These are phyloP conservation scores for Ciona savignyi DNA, from an alignment of 23 tunicate genomes.

Conservation along the genomic window DNA sequence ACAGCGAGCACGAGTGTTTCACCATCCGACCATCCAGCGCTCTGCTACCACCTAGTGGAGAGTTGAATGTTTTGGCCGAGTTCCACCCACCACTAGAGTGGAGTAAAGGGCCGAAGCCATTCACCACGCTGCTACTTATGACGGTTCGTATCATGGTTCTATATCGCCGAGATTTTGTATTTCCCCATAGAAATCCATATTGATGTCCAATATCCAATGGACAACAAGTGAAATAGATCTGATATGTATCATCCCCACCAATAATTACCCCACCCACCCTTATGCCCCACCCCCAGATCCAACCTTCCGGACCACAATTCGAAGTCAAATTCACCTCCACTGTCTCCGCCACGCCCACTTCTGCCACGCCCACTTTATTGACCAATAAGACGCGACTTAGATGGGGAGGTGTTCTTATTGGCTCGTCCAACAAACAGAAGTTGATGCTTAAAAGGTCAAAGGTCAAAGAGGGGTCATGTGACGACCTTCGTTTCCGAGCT, in stretches of 20 bases:
- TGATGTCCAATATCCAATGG: background rate
- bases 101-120: background rate
- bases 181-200: background rate
- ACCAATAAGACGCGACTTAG: conserved; percentile 73
- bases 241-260: background rate
- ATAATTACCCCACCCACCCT: background rate
- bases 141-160: too few species aligned
- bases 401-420: conserved; percentile 79
- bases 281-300: conserved; percentile 18
- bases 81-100: conserved; percentile 19
- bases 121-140: conserved; percentile 20
- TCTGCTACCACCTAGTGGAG: conserved; percentile 52
- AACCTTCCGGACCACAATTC: conserved; percentile 77
- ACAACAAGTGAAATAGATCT: background rate
- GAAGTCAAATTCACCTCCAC: conserved; percentile 43
- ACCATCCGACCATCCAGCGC: conserved; percentile 37
- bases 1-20: conserved; percentile 19
- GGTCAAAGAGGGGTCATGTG: background rate
- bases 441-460: conserved; percentile 30
- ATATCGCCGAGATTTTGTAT: background rate
- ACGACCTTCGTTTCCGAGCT: conserved; percentile 16
- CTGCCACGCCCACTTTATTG: conserved; percentile 34
- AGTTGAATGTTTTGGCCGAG: conserved; percentile 36
- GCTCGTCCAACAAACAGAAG: conserved; percentile 49
- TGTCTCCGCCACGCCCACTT: conserved; percentile 8